Percentiles rank a stretch among this genome's conserved stretches.
Evolutionary conservation across 1,140 invertebrate genomes (phyloP).

Genomic region (Holotrichia oblita): DNA sequence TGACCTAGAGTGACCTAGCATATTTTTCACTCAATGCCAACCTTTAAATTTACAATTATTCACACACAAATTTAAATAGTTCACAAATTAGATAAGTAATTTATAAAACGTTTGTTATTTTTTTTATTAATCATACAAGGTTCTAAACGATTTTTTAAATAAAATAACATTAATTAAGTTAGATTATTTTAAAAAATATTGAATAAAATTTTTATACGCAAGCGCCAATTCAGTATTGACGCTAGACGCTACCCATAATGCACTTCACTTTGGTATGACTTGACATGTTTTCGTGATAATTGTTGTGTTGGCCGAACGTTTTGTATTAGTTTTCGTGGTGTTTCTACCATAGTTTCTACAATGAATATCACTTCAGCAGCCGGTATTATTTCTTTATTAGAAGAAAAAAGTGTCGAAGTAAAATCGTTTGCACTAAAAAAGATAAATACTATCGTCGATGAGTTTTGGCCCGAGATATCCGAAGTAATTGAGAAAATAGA

Average conservation of each 20-base stretch:
- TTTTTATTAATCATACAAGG: not conserved
- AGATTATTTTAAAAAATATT: not conserved
- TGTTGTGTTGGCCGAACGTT: conserved; percentile 47
- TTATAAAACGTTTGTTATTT: not conserved
- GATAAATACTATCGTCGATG: conserved; percentile 92
- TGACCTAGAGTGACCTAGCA: too few relatives aligned
- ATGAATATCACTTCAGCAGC: conserved; percentile 62
- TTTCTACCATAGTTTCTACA: conserved; percentile 15
- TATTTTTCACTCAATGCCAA: not conserved
- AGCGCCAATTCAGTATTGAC: not conserved
- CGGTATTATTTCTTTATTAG: conserved; percentile 94
- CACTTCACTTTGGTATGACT: not conserved
- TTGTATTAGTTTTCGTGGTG: not conserved
- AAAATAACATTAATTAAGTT: not conserved
- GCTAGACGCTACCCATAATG: conserved; percentile 23
- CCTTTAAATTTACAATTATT: not conserved
- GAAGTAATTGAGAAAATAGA: conserved; percentile 98
- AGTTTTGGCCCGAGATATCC: conserved; percentile 99
- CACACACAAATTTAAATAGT: not conserved
- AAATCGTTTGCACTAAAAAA: conserved; percentile 93
- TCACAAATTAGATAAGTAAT: not conserved
- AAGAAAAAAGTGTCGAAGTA: conserved; percentile 91
- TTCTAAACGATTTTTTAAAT: not conserved
- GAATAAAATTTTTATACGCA: not conserved
- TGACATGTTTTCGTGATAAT: conserved; percentile 37